phyloP scores from a whole-genome alignment of 2,113 vertebrate genomes.

The Zapornia atra region DNA sequence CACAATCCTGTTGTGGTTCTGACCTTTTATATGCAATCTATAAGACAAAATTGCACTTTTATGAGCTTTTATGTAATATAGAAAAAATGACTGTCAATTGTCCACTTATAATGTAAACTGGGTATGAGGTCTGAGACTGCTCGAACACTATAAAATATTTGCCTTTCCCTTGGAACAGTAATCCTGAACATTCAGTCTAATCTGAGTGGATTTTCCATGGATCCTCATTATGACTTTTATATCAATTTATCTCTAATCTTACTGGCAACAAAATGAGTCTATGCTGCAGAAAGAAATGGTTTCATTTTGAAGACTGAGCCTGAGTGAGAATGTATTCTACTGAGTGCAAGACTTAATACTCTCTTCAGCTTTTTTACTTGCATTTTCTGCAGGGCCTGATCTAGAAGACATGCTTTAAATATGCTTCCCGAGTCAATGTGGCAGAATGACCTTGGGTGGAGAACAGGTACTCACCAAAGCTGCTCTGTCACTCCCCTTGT shows the following conservation, averaged over 20 bases:
- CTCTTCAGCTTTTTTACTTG: neutral
- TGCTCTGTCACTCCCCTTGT: neutral
- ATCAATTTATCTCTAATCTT: neutral
- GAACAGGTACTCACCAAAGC: neutral
- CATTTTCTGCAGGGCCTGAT: neutral
- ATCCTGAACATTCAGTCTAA: neutral
- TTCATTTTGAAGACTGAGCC: neutral
- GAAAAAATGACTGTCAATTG: neutral
- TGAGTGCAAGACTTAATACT: neutral
- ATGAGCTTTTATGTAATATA: neutral
- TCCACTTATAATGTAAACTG: neutral
- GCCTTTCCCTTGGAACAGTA: neutral
- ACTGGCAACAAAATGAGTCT: neutral
- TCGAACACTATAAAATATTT: neutral
- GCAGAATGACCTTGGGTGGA: neutral
- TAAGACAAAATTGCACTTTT: neutral
- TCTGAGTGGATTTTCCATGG: neutral
- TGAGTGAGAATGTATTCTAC: neutral
- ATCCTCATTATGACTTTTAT: neutral
- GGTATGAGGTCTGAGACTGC: neutral
- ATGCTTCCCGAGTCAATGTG: neutral
- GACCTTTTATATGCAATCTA: neutral
- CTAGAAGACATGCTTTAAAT: neutral
- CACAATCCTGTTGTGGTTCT: neutral
- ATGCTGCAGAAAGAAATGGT: neutral